Conservation (phyloP, 2,113 vertebrate species). For the Plectropomus leopardus region DNA sequence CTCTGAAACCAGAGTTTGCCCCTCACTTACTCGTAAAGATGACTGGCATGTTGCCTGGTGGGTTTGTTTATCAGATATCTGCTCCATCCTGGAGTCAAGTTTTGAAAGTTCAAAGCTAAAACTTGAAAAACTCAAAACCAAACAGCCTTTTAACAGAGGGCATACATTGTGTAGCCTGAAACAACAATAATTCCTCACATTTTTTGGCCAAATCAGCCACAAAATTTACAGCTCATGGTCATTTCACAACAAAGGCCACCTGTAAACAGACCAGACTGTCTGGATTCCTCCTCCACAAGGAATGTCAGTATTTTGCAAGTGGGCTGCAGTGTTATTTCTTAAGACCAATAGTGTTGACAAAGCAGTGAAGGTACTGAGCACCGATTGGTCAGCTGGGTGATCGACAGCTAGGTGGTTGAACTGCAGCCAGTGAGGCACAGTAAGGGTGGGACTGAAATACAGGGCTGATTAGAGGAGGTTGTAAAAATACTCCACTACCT, state of each 20-base stretch:
- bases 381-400: conserved; percentile 50
- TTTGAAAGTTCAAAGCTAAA: background rate
- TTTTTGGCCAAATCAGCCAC: background rate
- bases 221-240: background rate
- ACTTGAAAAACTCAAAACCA: background rate
- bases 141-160: background rate
- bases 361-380: background rate
- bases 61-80: background rate
- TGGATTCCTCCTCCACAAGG: conserved; percentile 40
- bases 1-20: background rate
- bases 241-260: background rate
- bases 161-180: background rate
- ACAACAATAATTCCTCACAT: background rate
- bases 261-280: conserved; percentile 47
- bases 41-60: background rate
- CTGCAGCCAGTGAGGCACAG: conserved; percentile 20
- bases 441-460: conserved; percentile 24
- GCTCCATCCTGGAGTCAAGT: background rate
- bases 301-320: conserved; percentile 22
- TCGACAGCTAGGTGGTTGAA: conserved; percentile 2
- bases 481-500: background rate
- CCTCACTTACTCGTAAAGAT: background rate
- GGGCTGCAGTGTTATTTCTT: background rate
- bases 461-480: conserved; percentile 1
- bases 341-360: background rate